Base-by-base conservation (phyloP, 2,888 invertebrate genomes). In the Oscheius sp. region DNA sequence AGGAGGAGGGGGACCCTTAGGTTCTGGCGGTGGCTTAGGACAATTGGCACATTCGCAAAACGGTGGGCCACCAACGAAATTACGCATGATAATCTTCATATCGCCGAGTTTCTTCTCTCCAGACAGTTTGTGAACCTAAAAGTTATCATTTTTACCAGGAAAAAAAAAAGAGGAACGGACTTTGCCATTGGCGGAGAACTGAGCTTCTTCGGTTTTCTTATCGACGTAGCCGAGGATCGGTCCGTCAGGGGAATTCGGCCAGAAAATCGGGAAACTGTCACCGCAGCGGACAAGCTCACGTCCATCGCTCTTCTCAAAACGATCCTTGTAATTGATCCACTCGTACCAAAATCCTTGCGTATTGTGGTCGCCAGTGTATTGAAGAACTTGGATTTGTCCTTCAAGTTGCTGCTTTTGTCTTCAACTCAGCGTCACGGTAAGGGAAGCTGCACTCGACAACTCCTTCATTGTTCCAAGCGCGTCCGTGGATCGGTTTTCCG, bases 401-500 rank as follows among this genome's bases (percentile, higher is more conserved):
- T 35, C 35, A 35, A 35, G 35, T 35, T 49, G 49, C 13, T 59
- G 85, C 86, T n/a, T 79, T 79, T 23, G 79, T 79, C 41, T 63
- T 78, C 43, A 86, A 74, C 69, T 86, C 85, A 46, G 76, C 77
- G 49, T 80, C 78, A 46, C 74, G 75, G 74, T 83, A 84, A 9
- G 84, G 84, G 77, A 85, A 85, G n/a, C 81, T 81, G 77, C 84
- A 84, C 71, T 84, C 83, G 71, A 84, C 84, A 70, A 82, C 82
- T 75, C 84, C 84, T 49, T 77, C 81, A 66, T 85, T 84, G 80
- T 85, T 84, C 85, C 84, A 84, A 16, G 82, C 71, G 41, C 84
- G 72, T 45, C 83, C 82, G 61, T 82, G 83, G 53, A 84, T 79
- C 25, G 84, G 82, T 73, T 84, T 82, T 59, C 81, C 77, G 71